Evolutionary conservation across 2,888 invertebrate genomes (phyloP), one percentile per base, ranked within the genome.

Genomic region (Mactromeris polynyma): DNA sequence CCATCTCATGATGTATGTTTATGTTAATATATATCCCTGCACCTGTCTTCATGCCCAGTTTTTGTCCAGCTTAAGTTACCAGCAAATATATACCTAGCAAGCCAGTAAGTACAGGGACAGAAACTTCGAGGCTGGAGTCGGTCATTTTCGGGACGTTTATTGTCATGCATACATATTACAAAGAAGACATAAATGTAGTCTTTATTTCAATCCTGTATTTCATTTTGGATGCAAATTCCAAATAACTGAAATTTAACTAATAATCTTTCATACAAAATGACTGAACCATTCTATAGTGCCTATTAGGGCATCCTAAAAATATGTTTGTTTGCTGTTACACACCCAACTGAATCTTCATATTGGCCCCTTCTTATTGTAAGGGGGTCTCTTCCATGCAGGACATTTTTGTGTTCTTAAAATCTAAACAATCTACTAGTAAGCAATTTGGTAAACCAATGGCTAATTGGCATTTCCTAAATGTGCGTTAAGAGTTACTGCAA

Each of bases 1-100:
- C 3, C 26, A 7, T 64, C n/a, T n/a, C 4, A 26, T 73, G 73
- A 36, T 73, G 73, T 73, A 33, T 73, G 73, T 73, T 73, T 17
- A 36, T 19, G 73, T 73, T 73, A 73, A 73, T 73, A 33, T 33
- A 73, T 73, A 73, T 19, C 73, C 36, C 19, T 36, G 73, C 73
- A 73, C 73, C 73, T 73, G 73, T 33, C n/a, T 64, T 33, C 36
- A 3, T 33, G 26, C 14, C 33, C 7, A 19, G 73, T 36, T 73
- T 73, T 73, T 73, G n/a, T 26, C 36, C 17, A 14, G 33, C 73
- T 73, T 73, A 36, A 36, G 19, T 73, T 73, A 36, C 73, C 2
- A 9, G 11, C 19, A 31, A 36, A 73, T 73, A 14, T 14, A 33
- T 73, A 73, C 33, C 36, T 73, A 36, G 36, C 73, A 73, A 4